Percentiles rank a stretch among this genome's conserved stretches.
Evolutionary conservation across 1,140 invertebrate species (phyloP).

Genomic region (Helicorthomorpha holstii): DNA sequence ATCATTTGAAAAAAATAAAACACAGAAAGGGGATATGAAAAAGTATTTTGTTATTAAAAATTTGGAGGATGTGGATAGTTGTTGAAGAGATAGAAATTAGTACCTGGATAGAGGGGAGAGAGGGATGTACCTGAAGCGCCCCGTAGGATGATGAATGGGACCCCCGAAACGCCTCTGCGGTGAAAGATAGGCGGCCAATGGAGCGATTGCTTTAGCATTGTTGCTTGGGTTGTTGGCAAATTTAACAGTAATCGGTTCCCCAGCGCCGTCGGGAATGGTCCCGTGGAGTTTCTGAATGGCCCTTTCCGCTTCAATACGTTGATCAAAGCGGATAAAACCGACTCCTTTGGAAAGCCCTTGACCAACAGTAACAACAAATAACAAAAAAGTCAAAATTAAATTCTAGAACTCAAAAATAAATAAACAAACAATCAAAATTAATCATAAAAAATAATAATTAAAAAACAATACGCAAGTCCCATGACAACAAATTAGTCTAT

Average conservation of each 20-base stretch:
- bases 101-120: slow-evolving; percentile 46
- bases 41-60: background rate
- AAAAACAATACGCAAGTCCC: too few species aligned
- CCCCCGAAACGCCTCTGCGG: slow-evolving; percentile 58
- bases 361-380: slow-evolving; percentile 13
- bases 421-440: too few species aligned
- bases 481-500: too few species aligned
- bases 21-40: slow-evolving; percentile 12
- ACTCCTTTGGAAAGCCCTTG: slow-evolving; percentile 94
- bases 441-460: too few species aligned
- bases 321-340: slow-evolving; percentile 97
- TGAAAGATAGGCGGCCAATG: slow-evolving; percentile 73
- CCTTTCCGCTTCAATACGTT: slow-evolving; percentile 87
- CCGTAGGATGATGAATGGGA: slow-evolving; percentile 80
- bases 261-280: slow-evolving; percentile 84
- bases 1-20: slow-evolving; percentile 7
- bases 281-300: slow-evolving; percentile 97
- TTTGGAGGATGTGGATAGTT: background rate
- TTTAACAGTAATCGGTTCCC: slow-evolving; percentile 96
- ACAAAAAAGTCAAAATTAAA: slow-evolving; percentile 2
- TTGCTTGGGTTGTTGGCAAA: slow-evolving; percentile 98
- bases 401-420: background rate
- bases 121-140: slow-evolving; percentile 69
- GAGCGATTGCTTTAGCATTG: slow-evolving; percentile 71
- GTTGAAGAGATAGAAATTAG: slow-evolving; percentile 5